Evolutionary conservation across 1,140 invertebrate species (phyloP).

Genomic region (Pseudomyrmex dendroicus): DNA sequence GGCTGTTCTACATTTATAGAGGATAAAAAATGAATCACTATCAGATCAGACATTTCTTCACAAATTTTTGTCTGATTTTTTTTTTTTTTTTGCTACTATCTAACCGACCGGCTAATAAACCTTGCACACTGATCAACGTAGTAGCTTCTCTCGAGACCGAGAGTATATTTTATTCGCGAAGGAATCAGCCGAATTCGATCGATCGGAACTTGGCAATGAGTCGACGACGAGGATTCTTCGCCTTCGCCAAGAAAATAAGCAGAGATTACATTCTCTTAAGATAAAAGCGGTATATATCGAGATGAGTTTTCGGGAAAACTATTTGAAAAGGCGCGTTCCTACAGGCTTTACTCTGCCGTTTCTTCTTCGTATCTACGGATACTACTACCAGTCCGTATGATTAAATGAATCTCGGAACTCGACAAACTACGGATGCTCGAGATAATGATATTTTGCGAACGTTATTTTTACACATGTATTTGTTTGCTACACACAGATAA

Average conservation of each 20-base stretch:
- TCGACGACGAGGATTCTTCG: conserved; percentile 15
- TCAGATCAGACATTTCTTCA: conserved; percentile 30
- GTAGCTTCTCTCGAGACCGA: neutral
- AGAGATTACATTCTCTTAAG: conserved; percentile 1
- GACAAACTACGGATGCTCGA: conserved; percentile 1
- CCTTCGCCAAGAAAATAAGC: conserved; percentile 10
- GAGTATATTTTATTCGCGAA: conserved; percentile 16
- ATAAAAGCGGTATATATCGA: conserved; percentile 48
- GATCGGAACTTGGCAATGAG: conserved; percentile 38
- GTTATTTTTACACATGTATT: neutral
- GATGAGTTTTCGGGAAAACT: conserved; percentile 35
- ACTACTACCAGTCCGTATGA: conserved; percentile 18
- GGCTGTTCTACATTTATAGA: neutral
- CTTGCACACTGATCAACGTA: conserved; percentile 6
- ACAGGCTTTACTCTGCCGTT: neutral
- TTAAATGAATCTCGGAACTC: conserved; percentile 36
- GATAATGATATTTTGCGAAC: conserved; percentile 20
- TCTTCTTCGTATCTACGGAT: conserved; percentile 23
- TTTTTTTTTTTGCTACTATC: neutral
- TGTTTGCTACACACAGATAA: neutral
- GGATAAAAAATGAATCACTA: conserved; percentile 35
- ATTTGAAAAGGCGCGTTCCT: conserved; percentile 37
- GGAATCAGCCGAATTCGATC: conserved; percentile 21
- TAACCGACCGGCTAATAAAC: conserved; percentile 41
- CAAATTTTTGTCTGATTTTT: conserved; percentile 20